A percentile compares a stretch with the other conserved stretches of the same genome.
These are phyloP conservation scores for Eira barbara DNA, from an alignment of 2,113 vertebrate genomes.

Conservation along the genomic window DNA sequence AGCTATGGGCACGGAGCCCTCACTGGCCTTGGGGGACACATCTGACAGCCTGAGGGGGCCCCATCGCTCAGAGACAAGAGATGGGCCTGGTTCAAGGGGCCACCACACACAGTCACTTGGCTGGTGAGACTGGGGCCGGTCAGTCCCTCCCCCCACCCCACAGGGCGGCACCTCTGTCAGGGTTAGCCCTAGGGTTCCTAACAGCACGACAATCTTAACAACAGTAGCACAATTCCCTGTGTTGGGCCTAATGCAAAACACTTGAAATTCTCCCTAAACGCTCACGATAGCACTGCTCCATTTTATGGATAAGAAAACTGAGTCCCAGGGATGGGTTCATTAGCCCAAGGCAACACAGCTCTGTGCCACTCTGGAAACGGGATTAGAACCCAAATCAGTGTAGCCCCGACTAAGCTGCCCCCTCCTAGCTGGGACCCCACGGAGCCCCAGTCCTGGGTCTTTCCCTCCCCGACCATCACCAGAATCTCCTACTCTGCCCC, in stretches of 20 bases:
- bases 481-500: no score
- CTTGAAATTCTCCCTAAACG: not conserved
- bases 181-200: not conserved
- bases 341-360: no score
- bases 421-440: not conserved
- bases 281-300: accelerated
- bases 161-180: not conserved
- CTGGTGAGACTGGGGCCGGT: not conserved
- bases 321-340: not conserved
- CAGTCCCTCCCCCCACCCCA: no score
- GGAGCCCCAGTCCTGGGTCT: not conserved
- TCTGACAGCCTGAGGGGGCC: not conserved
- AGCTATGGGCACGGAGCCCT: accelerated
- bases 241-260: accelerated
- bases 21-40: not conserved
- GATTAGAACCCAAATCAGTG: not conserved
- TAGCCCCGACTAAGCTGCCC: not conserved
- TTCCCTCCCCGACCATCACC: not conserved
- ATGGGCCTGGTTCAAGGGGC: not conserved
- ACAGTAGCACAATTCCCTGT: accelerated
- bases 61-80: not conserved
- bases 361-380: not conserved
- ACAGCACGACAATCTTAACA: not conserved
- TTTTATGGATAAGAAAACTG: not conserved
- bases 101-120: not conserved